Conservation (phyloP, 2,888 invertebrate genomes). For the Spialia ferax region DNA sequence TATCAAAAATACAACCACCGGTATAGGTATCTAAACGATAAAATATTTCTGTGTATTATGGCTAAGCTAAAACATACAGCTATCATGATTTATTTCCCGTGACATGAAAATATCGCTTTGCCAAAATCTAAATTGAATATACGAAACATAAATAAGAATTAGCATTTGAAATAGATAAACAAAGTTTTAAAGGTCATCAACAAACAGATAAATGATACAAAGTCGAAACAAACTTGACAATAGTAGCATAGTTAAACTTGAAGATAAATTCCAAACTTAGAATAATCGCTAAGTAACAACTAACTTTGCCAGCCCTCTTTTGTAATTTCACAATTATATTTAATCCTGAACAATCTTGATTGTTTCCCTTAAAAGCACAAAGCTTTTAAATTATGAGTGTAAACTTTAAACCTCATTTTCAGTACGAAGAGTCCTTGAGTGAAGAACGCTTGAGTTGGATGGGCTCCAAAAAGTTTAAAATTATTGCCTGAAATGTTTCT, state of each 20-base stretch:
- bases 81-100: no score
- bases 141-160: no score
- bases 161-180: no score
- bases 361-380: constrained; percentile 29
- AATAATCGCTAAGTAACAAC: background rate
- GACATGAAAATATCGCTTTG: no score
- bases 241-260: background rate
- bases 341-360: constrained; percentile 26
- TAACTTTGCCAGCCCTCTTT: background rate
- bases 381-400: constrained; percentile 39
- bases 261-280: background rate
- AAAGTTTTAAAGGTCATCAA: no score
- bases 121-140: no score
- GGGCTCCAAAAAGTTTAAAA: constrained; percentile 40
- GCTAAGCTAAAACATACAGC: no score
- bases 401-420: constrained; percentile 39
- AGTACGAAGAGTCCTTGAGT: constrained; percentile 36
- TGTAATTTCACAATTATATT: constrained; percentile 24
- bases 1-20: no score
- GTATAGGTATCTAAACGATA: no score
- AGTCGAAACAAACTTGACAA: background rate
- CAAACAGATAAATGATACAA: background rate
- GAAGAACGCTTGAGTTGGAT: constrained; percentile 33
- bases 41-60: no score
- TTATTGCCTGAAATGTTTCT: constrained; percentile 39